A percentile compares a stretch with the other conserved stretches of the same genome.
Evolutionary conservation across 2,888 invertebrate genomes (phyloP).

Genomic region (Pinctada fucata): DNA sequence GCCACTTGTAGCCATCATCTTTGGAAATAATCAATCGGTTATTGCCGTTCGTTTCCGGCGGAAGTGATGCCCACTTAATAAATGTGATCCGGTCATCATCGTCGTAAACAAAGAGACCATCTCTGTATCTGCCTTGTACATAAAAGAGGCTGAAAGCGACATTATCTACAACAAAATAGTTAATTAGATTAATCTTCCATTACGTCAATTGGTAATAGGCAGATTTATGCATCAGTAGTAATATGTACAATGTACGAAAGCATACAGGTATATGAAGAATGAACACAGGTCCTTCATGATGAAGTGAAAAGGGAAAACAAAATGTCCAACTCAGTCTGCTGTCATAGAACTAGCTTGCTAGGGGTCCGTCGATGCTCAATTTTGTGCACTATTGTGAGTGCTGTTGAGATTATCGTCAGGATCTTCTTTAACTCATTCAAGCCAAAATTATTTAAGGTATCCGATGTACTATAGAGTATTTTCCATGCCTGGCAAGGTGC

Average conservation of each 20-base stretch:
- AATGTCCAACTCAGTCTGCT: neutral
- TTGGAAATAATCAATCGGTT: neutral
- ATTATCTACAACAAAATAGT: neutral
- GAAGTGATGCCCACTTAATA: neutral
- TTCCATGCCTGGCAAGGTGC: no score
- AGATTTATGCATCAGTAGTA: neutral
- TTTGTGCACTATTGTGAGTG: no score
- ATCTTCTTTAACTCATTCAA: no score
- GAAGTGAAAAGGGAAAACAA: neutral
- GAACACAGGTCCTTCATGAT: neutral
- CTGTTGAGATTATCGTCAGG: no score
- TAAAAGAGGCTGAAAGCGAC: neutral
- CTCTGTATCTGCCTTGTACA: neutral
- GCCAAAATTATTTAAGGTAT: no score
- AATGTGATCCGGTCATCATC: neutral
- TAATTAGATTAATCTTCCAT: neutral
- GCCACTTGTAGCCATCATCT: neutral
- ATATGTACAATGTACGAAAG: no score
- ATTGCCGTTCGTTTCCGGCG: neutral
- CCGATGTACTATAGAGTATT: no score
- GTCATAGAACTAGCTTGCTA: no score
- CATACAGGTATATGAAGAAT: no score
- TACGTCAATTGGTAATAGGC: neutral
- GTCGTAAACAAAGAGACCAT: neutral
- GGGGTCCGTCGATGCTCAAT: no score